A percentile compares a stretch with the other conserved stretches of the same genome.
Evolutionary conservation across 2,113 vertebrate genomes (phyloP).

Genomic region (Lates calcarifer): DNA sequence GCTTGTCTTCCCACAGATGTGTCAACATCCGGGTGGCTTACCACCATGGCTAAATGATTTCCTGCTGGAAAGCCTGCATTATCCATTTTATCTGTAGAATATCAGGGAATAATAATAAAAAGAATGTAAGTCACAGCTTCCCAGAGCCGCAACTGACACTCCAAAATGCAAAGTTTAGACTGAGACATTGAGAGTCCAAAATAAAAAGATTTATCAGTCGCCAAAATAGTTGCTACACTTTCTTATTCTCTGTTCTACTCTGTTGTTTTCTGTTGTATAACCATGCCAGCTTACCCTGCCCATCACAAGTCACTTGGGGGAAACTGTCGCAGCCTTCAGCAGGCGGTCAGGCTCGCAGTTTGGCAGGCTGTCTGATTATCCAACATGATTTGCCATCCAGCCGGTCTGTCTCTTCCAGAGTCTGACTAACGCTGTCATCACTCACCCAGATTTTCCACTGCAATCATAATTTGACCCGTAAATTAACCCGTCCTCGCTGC

Average conservation of each 20-base stretch:
- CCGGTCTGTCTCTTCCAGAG: slow-evolving; percentile 32
- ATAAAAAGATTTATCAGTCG: neutral
- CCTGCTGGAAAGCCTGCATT: neutral
- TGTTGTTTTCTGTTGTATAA: neutral
- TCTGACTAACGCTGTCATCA: slow-evolving; percentile 27
- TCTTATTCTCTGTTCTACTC: neutral
- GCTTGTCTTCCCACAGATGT: neutral
- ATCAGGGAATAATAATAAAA: too few relatives aligned
- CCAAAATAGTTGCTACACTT: neutral
- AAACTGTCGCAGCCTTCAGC: slow-evolving; percentile 24
- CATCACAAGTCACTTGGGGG: neutral
- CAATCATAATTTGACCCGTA: slow-evolving; percentile 16
- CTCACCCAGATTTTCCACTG: slow-evolving; percentile 25
- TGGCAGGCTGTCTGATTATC: slow-evolving; percentile 39
- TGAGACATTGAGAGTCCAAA: too few relatives aligned
- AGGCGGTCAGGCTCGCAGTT: slow-evolving; percentile 16
- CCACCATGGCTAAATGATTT: neutral
- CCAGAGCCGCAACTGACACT: neutral
- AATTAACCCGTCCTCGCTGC: neutral
- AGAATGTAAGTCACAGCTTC: neutral
- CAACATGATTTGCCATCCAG: slow-evolving; percentile 36
- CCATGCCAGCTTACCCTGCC: neutral
- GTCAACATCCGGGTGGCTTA: neutral
- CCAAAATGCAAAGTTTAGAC: neutral
- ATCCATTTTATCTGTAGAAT: neutral